Conservation (phyloP, 2,888 invertebrate genomes). For the Nephrotoma appendiculata region DNA sequence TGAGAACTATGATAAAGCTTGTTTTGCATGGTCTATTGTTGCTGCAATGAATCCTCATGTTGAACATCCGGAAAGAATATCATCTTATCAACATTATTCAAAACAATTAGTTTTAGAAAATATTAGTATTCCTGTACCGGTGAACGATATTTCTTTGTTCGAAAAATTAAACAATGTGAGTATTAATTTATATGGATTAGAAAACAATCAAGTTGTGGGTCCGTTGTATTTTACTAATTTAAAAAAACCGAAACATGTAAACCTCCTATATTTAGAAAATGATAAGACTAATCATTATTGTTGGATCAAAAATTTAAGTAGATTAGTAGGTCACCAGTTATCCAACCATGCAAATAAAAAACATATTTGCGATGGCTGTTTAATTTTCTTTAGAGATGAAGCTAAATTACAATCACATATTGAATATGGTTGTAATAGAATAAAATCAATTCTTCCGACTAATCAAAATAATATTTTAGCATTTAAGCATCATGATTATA, state of each 20-base stretch:
- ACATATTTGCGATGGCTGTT: conserved; percentile 15
- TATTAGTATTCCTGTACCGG: conserved; percentile 16
- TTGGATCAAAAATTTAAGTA: not conserved
- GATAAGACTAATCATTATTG: not conserved
- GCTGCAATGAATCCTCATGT: not conserved
- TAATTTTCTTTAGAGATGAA: conserved; percentile 15
- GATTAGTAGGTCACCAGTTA: conserved; percentile 1
- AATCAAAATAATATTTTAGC: conserved; percentile 11
- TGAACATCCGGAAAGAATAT: not conserved
- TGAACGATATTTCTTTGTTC: conserved; percentile 16
- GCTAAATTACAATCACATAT: conserved; percentile 11
- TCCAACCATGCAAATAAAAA: conserved; percentile 13
- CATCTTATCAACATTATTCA: not conserved
- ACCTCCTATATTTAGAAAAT: conserved; percentile 13
- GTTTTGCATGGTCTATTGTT: not conserved
- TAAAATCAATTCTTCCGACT: conserved; percentile 12
- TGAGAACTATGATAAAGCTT: not conserved
- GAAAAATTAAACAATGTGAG: conserved; percentile 16
- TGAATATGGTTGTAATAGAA: conserved; percentile 3
- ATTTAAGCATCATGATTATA: conserved; percentile 11
- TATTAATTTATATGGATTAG: conserved; percentile 10
- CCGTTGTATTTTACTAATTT: conserved; percentile 6
- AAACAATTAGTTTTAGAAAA: conserved; percentile 9
- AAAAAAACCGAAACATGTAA: conserved; percentile 16
- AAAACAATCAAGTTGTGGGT: conserved; percentile 13